A percentile compares a stretch with the other conserved stretches of the same genome.
Evolutionary conservation across 2,888 invertebrate genomes (phyloP).

Genomic region (Melinopterus prodromus): DNA sequence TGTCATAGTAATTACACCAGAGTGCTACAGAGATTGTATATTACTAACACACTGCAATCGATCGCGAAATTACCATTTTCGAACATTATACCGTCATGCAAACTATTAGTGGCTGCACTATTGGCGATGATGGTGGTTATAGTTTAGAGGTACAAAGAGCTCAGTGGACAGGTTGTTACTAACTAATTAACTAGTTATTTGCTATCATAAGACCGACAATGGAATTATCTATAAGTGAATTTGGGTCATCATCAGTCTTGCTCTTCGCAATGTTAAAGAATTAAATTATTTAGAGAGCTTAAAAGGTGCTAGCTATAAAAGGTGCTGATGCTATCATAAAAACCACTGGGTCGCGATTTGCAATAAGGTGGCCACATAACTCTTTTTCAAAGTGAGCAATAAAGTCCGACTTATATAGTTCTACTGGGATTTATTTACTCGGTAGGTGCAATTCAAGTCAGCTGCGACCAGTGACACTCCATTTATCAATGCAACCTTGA

Average conservation of each 20-base stretch:
- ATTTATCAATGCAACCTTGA: neutral
- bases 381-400: neutral
- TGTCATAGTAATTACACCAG: neutral
- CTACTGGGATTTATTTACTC: neutral
- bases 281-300: neutral
- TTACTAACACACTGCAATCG: neutral
- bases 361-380: neutral
- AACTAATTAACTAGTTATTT: no score
- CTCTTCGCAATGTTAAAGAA: no score
- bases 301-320: neutral
- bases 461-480: neutral
- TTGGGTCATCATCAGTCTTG: no score
- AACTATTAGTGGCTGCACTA: no score
- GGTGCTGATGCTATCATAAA: neutral
- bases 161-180: no score
- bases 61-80: neutral
- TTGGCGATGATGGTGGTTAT: no score
- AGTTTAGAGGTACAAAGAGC: no score
- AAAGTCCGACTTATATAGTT: neutral
- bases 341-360: neutral
- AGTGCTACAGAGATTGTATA: neutral
- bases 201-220: no score
- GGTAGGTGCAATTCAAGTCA: neutral
- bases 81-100: neutral
- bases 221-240: no score